Base-by-base conservation (phyloP, 2,888 invertebrate genomes). In the Xanthia icteritia region DNA sequence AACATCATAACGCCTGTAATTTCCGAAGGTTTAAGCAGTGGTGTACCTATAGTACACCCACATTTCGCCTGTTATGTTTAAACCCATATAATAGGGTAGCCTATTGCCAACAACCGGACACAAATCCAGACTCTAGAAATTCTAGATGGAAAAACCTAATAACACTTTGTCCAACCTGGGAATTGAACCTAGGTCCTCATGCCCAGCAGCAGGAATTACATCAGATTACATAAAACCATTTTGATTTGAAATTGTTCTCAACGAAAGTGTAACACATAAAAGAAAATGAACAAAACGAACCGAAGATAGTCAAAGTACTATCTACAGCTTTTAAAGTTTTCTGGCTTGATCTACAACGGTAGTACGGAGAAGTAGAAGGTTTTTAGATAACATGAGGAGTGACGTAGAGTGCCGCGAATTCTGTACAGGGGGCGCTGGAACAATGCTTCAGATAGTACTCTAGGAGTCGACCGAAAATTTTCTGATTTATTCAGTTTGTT, bases 361-460 rank as follows among this genome's bases (percentile, higher is more conserved):
- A 77, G 61, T 27, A 51, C 27, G 9, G n/a, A 54, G 42, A 45
- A 74, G 58, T 31, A 17, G 42, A 68, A 64, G 68, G 68, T 71
- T 85, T 78, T 69, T 39, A 81, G 82, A 82, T 82, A 74, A 83
- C 78, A 71, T 56, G 69, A 76, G 60, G 60, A 82, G 56, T 61
- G 85, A 85, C 48, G 76, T 68, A 42, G 73, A 84, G 86, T 78
- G 82, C 71, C 42, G 71, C 74, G 68, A 85, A 77, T 83, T 65
- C 77, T 79, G 72, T 78, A 63, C 68, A 15, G 61, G 27, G 66
- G 56, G 54, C 42, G 36, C 48, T 76, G 36, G 79, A 74, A 86
- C 79, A 76, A 76, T 72, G 54, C 56, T 78, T 20, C 45, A 31
- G 58, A 71, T 73, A 45, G 58, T 86, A 86, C 68, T 36, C 48